phyloP scores from a whole-genome alignment of 2,888 invertebrate species.

The Lucinisca nassula region DNA sequence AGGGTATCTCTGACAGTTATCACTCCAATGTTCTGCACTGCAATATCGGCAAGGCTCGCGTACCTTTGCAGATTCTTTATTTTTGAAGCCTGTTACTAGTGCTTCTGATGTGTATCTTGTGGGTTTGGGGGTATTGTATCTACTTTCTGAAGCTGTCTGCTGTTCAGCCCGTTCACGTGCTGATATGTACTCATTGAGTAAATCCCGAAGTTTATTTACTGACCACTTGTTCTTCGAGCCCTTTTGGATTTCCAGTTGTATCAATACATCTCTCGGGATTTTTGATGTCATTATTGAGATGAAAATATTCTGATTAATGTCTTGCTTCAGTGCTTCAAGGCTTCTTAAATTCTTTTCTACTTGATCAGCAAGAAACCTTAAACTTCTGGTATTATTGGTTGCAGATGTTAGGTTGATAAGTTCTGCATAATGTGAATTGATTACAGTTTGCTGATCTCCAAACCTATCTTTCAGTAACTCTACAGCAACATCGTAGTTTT shows the following conservation, averaged over 20 bases:
- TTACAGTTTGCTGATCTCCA: slow-evolving; percentile 9
- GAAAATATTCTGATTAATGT: slow-evolving; percentile 37
- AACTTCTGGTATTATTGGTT: background rate
- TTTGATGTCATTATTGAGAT: slow-evolving; percentile 26
- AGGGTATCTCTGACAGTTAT: slow-evolving; percentile 32
- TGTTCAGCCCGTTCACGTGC: slow-evolving; percentile 20
- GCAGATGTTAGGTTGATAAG: background rate
- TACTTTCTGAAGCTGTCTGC: background rate
- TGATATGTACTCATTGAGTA: slow-evolving; percentile 8
- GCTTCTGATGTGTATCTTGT: background rate
- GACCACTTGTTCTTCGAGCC: slow-evolving; percentile 17
- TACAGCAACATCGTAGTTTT: background rate
- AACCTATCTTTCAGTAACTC: background rate
- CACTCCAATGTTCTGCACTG: slow-evolving; percentile 31
- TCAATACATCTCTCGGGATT: slow-evolving; percentile 21
- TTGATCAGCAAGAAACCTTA: background rate
- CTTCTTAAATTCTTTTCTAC: slow-evolving; percentile 12
- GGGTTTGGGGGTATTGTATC: background rate
- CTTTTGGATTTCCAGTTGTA: slow-evolving; percentile 40
- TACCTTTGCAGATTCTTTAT: no score
- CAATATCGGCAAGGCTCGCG: background rate
- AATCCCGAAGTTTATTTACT: slow-evolving; percentile 9
- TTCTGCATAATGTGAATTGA: background rate
- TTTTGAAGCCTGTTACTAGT: background rate
- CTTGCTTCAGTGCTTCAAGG: slow-evolving; percentile 22